A percentile compares a stretch with the other conserved stretches of the same genome.
These are phyloP conservation scores for Melanotaenia maccullochi DNA, from an alignment of 2,797 vertebrate species.

Conservation along the genomic window DNA sequence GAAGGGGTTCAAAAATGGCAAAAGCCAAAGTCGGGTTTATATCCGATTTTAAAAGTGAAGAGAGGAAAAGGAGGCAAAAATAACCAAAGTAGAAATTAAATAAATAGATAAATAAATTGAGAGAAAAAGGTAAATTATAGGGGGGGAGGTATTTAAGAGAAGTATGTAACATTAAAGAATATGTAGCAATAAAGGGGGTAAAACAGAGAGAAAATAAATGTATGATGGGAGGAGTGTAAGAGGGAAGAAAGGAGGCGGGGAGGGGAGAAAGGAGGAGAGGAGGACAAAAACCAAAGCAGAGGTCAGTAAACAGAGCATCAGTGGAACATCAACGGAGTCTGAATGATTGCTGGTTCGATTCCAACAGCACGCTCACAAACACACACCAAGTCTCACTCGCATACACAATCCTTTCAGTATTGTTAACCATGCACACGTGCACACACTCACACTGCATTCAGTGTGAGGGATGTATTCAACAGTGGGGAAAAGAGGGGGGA, in stretches of 20 bases:
- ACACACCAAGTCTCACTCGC: slow-evolving; percentile 14
- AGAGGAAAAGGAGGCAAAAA: slow-evolving; percentile 20
- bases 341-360: slow-evolving; percentile 69
- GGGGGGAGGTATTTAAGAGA: slow-evolving; percentile 8
- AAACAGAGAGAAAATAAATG: slow-evolving; percentile 74
- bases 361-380: slow-evolving; percentile 24
- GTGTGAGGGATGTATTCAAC: slow-evolving; percentile 51
- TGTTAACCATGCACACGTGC: slow-evolving; percentile 35
- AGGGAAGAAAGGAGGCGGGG: slow-evolving; percentile 79
- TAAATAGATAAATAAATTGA: background rate
- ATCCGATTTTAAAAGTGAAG: slow-evolving; percentile 32
- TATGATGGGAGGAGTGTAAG: slow-evolving; percentile 84
- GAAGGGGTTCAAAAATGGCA: slow-evolving; percentile 46
- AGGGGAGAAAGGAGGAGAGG: slow-evolving; percentile 81
- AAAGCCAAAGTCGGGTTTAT: slow-evolving; percentile 80
- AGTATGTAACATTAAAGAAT: slow-evolving; percentile 27
- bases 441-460: slow-evolving; percentile 40
- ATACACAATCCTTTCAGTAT: slow-evolving; percentile 20
- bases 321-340: slow-evolving; percentile 79
- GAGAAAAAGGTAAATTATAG: slow-evolving; percentile 43
- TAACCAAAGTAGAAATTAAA: background rate
- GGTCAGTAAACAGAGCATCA: slow-evolving; percentile 82
- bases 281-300: slow-evolving; percentile 84
- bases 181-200: slow-evolving; percentile 22
- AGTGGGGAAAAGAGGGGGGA: slow-evolving; percentile 54